phyloP scores from a whole-genome alignment of 2,888 invertebrate species.

The Myopa tessellatipennis region DNA sequence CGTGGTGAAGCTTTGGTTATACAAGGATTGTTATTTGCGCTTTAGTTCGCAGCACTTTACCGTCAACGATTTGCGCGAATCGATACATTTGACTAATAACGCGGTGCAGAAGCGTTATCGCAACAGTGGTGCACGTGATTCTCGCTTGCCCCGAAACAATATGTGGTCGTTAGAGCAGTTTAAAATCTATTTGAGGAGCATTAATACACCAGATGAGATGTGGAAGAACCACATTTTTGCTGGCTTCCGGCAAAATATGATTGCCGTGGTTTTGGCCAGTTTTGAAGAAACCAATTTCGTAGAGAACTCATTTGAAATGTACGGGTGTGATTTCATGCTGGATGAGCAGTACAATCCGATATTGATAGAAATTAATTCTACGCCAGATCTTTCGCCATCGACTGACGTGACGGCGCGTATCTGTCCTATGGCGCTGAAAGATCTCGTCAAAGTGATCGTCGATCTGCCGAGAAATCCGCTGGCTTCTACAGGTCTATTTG shows the following conservation, averaged over 20 bases:
- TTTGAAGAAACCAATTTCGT: constrained; percentile 78
- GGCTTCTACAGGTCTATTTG: constrained; percentile 73
- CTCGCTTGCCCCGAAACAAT: constrained; percentile 77
- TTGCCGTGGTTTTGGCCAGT: constrained; percentile 82
- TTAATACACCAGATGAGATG: constrained; percentile 64
- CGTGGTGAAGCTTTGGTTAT: constrained; percentile 87
- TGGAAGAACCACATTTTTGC: constrained; percentile 84
- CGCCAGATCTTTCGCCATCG: constrained; percentile 84
- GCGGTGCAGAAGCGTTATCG: constrained; percentile 83
- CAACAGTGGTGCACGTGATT: constrained; percentile 67
- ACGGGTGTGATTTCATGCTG: constrained; percentile 92
- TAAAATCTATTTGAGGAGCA: constrained; percentile 66
- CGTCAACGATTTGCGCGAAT: constrained; percentile 82
- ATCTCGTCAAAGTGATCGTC: constrained; percentile 85
- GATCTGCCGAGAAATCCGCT: constrained; percentile 62
- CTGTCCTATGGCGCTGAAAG: constrained; percentile 83
- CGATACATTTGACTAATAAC: constrained; percentile 87
- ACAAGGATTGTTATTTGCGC: constrained; percentile 84
- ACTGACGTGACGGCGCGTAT: constrained; percentile 86
- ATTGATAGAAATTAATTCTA: constrained; percentile 93
- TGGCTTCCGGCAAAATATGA: constrained; percentile 85
- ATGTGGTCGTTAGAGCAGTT: constrained; percentile 83
- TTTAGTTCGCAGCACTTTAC: constrained; percentile 87
- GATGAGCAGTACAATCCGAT: constrained; percentile 87
- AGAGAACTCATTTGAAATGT: constrained; percentile 86